Evolutionary conservation across 2,888 invertebrate genomes (phyloP).

Genomic region (Cheilosia soror): DNA sequence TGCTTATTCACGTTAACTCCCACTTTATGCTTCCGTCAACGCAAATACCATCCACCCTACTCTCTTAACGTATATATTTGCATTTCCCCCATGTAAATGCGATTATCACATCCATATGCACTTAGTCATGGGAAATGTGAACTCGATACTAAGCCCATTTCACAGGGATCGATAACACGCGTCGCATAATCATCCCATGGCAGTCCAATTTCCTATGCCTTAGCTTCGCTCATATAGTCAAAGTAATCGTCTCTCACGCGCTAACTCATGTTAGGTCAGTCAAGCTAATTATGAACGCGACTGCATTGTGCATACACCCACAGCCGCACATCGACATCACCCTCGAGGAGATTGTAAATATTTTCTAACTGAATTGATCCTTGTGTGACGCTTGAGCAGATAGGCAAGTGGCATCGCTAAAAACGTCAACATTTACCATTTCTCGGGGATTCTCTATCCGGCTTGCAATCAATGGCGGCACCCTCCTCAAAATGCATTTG

Average conservation of each 20-base stretch:
- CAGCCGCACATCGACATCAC: background rate
- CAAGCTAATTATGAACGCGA: conserved; percentile 53
- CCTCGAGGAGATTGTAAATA: conserved; percentile 30
- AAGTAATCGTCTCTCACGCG: conserved; percentile 43
- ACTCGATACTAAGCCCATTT: too few species aligned
- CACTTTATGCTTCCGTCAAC: background rate
- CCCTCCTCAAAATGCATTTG: conserved; percentile 34
- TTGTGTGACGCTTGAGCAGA: conserved; percentile 29
- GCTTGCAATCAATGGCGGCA: background rate
- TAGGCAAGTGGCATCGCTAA: conserved; percentile 38
- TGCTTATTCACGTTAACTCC: background rate
- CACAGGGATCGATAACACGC: conserved; percentile 28
- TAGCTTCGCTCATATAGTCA: conserved; percentile 9
- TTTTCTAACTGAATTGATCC: conserved; percentile 29
- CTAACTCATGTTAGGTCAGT: conserved; percentile 64
- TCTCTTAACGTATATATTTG: background rate
- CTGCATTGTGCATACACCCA: conserved; percentile 6
- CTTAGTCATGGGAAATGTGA: conserved; percentile 41
- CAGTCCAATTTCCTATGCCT: background rate
- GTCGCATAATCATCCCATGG: background rate
- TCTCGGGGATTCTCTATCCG: background rate
- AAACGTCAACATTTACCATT: conserved; percentile 53
- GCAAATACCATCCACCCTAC: background rate
- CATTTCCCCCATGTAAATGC: conserved; percentile 15
- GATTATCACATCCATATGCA: conserved; percentile 30